Percentiles rank a stretch among this genome's conserved stretches.
Evolutionary conservation across 2,113 vertebrate species (phyloP).

Genomic region (Tichodroma muraria): DNA sequence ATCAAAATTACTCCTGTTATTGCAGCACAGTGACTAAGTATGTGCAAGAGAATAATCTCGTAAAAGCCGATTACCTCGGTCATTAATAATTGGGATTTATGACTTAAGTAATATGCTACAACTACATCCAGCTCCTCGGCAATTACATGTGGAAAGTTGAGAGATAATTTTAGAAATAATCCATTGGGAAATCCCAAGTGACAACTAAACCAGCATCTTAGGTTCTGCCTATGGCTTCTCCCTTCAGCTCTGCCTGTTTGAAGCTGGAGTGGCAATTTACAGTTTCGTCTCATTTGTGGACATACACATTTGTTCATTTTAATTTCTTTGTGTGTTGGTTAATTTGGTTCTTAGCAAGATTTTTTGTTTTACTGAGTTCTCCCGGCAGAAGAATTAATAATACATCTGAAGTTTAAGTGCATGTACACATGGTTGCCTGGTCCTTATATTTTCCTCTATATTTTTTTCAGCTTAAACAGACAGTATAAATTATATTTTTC

Average conservation of each 20-base stretch:
- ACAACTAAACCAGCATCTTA: neutral
- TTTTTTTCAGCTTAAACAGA: neutral
- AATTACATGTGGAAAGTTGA: neutral
- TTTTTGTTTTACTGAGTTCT: neutral
- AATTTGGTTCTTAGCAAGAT: neutral
- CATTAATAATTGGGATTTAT: conserved; percentile 35
- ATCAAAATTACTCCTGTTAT: neutral
- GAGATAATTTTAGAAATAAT: neutral
- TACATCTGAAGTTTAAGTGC: neutral
- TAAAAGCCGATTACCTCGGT: neutral
- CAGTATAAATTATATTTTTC: neutral
- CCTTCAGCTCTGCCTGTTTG: neutral
- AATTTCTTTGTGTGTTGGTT: neutral
- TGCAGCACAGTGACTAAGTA: neutral
- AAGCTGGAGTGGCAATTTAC: neutral
- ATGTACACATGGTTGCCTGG: neutral
- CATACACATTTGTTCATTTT: neutral
- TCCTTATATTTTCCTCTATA: neutral
- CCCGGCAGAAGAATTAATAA: neutral
- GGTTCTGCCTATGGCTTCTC: neutral
- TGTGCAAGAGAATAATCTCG: neutral
- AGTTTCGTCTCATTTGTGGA: neutral
- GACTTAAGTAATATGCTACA: neutral
- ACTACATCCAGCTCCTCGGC: neutral
- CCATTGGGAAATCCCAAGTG: neutral